phyloP scores from a whole-genome alignment of 1,140 invertebrate species.

The Holotrichia oblita region DNA sequence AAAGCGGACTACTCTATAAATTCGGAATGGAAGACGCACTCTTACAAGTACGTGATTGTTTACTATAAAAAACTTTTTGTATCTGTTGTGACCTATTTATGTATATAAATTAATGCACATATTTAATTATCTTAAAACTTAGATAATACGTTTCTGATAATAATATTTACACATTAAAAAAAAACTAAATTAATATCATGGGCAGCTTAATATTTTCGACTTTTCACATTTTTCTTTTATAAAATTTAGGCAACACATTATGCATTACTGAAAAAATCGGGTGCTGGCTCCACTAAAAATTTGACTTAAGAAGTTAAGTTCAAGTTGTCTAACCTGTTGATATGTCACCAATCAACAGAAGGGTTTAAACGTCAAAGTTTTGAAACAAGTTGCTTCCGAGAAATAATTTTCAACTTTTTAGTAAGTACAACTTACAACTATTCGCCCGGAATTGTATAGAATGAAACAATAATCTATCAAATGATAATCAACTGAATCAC shows the following conservation, averaged over 20 bases:
- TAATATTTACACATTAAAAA: too few relatives aligned
- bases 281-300: not conserved
- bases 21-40: too few relatives aligned
- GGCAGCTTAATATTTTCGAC: too few relatives aligned
- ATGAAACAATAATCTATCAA: not conserved
- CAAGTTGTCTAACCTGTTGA: slow-evolving; percentile 35
- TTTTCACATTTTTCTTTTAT: too few relatives aligned
- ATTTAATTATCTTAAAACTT: too few relatives aligned
- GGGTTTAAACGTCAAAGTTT: slow-evolving; percentile 20
- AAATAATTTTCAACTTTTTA: not conserved
- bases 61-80: too few relatives aligned
- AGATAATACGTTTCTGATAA: too few relatives aligned
- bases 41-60: too few relatives aligned
- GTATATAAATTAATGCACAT: too few relatives aligned
- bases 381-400: not conserved
- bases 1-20: too few relatives aligned
- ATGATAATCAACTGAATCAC: not conserved
- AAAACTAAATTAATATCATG: too few relatives aligned
- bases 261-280: not conserved
- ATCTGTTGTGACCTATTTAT: too few relatives aligned
- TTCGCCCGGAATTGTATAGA: not conserved
- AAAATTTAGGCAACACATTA: not conserved
- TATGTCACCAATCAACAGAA: slow-evolving; percentile 19
- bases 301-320: not conserved
- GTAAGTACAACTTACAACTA: slow-evolving; percentile 5